Evolutionary conservation across 2,888 invertebrate species (phyloP).

Genomic region (Cerceris rybyensis): DNA sequence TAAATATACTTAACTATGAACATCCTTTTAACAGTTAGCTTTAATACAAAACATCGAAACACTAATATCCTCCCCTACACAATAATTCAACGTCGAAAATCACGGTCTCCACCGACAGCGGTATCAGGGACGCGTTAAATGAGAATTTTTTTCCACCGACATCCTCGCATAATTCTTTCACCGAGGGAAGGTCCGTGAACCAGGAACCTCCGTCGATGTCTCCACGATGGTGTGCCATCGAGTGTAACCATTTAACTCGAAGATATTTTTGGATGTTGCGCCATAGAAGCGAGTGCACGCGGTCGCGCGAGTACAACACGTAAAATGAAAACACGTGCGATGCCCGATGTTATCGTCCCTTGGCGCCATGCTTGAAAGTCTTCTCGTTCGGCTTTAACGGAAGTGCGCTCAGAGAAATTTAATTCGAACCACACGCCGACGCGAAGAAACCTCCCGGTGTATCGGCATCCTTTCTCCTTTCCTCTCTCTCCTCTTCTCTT

Average conservation of each 20-base stretch:
- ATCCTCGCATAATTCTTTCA: not conserved
- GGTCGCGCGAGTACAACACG: conserved; percentile 54
- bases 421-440: conserved; percentile 71
- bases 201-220: conserved; percentile 6
- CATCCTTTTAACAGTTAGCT: too few relatives aligned
- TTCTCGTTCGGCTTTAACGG: conserved; percentile 67
- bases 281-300: conserved; percentile 2
- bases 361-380: conserved; percentile 68
- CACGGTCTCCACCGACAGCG: too few relatives aligned
- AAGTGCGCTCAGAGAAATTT: conserved; percentile 72
- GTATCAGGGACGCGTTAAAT: not conserved
- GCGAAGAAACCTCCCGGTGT: conserved; percentile 51
- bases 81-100: too few relatives aligned
- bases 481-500: too few relatives aligned
- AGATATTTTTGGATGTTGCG: conserved; percentile 54
- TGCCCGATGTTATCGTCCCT: conserved; percentile 69
- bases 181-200: not conserved
- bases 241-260: conserved; percentile 27
- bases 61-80: too few relatives aligned
- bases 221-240: conserved; percentile 12
- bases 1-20: too few relatives aligned
- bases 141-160: not conserved
- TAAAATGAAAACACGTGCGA: conserved; percentile 75
- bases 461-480: conserved; percentile 32
- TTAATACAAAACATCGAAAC: too few relatives aligned